Conservation (phyloP, 2,113 vertebrate species). For the Megatriorchis doriae region DNA sequence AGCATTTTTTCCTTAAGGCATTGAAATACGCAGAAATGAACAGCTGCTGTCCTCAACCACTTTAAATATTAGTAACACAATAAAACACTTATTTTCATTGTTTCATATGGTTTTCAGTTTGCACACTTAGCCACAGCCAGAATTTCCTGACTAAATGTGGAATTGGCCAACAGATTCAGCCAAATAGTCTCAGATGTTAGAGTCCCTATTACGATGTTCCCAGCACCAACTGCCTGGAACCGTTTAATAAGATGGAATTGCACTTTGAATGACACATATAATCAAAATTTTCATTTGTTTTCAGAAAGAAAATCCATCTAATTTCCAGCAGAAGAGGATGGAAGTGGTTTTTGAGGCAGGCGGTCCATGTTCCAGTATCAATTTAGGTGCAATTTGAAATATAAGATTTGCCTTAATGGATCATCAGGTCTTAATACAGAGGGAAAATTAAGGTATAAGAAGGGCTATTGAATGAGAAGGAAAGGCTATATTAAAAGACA, state of each 20-base stretch:
- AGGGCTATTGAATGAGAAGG: background rate
- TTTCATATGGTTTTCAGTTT: background rate
- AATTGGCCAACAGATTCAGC: background rate
- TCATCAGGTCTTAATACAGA: constrained; percentile 1
- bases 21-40: background rate
- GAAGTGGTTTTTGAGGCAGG: constrained; percentile 21
- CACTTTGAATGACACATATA: constrained; percentile 31
- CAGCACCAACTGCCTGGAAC: constrained; percentile 41
- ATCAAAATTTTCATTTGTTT: constrained; percentile 55
- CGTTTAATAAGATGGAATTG: constrained; percentile 37
- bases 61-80: background rate
- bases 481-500: constrained; percentile 1
- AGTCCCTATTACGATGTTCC: background rate
- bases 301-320: constrained; percentile 9
- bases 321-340: constrained; percentile 11
- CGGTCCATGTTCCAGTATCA: background rate
- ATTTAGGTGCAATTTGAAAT: constrained; percentile 16
- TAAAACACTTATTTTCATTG: background rate
- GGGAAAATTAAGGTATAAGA: background rate
- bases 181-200: constrained; percentile 1
- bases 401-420: constrained; percentile 42
- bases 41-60: background rate
- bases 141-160: background rate
- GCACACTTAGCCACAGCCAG: background rate
- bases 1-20: background rate